Conservation (phyloP, 2,888 invertebrate species). For the Oligia fasciuncula region DNA sequence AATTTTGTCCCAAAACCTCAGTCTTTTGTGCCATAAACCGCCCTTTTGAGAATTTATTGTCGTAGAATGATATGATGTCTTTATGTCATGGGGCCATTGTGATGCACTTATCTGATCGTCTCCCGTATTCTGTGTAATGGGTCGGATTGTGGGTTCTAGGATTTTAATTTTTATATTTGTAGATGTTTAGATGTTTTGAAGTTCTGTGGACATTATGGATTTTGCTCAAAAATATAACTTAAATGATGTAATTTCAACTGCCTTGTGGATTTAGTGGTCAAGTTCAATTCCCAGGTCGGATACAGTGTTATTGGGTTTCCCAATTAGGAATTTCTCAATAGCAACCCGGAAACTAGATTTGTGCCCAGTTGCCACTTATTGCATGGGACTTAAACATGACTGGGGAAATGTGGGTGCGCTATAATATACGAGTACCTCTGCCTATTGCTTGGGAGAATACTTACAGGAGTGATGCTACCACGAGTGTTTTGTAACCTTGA, state of each 20-base stretch:
- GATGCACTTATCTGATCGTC: slow-evolving; percentile 88
- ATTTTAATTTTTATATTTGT: slow-evolving; percentile 68
- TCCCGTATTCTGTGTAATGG: slow-evolving; percentile 84
- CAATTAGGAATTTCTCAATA: not conserved
- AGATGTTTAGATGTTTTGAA: slow-evolving; percentile 32
- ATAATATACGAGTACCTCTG: too few relatives aligned
- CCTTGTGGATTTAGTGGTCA: too few relatives aligned
- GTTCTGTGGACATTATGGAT: not conserved
- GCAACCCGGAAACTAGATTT: not conserved
- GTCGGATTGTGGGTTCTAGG: slow-evolving; percentile 71
- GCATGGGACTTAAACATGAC: not conserved
- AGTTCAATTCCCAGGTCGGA: not conserved
- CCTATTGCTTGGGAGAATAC: not conserved
- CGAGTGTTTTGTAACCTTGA: not conserved
- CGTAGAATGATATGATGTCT: slow-evolving; percentile 89
- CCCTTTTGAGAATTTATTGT: slow-evolving; percentile 88
- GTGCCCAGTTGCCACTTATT: not conserved
- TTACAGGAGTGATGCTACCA: not conserved
- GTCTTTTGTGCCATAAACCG: slow-evolving; percentile 87
- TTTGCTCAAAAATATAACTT: not conserved
- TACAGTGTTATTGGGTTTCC: not conserved
- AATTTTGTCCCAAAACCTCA: slow-evolving; percentile 81
- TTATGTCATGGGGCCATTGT: slow-evolving; percentile 87
- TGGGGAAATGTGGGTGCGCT: not conserved
- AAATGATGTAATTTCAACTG: not conserved